These are phyloP conservation scores for Lepidurus couesii DNA, from an alignment of 1,140 invertebrate species.

Conservation along the genomic window DNA sequence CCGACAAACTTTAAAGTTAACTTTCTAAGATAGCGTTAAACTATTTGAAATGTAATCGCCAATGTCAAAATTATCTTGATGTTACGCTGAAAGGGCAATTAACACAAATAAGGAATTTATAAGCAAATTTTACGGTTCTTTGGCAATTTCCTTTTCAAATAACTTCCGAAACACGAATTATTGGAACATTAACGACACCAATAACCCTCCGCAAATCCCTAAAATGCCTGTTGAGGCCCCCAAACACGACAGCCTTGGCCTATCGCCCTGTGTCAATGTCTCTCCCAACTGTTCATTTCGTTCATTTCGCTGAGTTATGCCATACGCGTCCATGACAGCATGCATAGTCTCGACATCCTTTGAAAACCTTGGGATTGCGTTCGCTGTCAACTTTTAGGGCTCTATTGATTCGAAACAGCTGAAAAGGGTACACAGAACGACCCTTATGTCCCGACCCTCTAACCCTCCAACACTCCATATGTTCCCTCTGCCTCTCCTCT, in stretches of 20 bases:
- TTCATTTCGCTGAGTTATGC: neutral
- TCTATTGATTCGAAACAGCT: slow-evolving; percentile 15
- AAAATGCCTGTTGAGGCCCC: too few species aligned
- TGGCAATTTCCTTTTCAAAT: too few species aligned
- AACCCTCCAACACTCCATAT: neutral
- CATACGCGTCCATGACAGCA: neutral
- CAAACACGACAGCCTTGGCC: neutral
- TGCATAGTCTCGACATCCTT: neutral
- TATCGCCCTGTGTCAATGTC: neutral
- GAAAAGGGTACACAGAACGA: slow-evolving; percentile 6
- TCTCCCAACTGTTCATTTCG: slow-evolving; percentile 2
- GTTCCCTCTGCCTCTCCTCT: neutral
- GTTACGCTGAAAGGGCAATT: too few species aligned
- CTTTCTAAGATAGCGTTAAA: too few species aligned
- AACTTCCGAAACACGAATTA: too few species aligned
- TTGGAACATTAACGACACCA: too few species aligned
- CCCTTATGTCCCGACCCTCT: neutral
- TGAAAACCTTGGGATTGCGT: neutral
- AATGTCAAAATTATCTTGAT: too few species aligned
- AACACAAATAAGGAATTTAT: too few species aligned
- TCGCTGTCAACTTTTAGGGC: neutral
- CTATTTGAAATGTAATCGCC: too few species aligned
- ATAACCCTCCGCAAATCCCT: too few species aligned
- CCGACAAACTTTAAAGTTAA: too few species aligned
- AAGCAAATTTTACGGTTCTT: too few species aligned